These are phyloP conservation scores for Salarias fasciatus DNA, from an alignment of 2,797 vertebrate species.

Conservation along the genomic window DNA sequence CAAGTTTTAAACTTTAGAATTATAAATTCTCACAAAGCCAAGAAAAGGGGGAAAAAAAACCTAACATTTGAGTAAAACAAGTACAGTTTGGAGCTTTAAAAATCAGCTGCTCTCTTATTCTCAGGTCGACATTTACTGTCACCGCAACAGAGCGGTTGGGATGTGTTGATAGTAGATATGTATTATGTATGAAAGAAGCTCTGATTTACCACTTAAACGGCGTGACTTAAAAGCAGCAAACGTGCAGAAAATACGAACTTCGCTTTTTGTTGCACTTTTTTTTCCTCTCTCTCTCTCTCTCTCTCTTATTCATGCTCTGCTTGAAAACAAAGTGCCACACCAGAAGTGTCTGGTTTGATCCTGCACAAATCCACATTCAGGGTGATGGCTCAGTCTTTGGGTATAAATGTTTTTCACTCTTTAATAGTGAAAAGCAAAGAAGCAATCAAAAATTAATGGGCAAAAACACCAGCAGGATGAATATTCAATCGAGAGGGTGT, in stretches of 20 bases:
- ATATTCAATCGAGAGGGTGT: slow-evolving; percentile 84
- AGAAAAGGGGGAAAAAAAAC: not conserved
- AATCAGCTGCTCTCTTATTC: slow-evolving; percentile 35
- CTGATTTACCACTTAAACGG: slow-evolving; percentile 60
- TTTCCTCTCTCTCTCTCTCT: too few relatives aligned
- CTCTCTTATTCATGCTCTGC: slow-evolving; percentile 53
- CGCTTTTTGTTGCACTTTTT: slow-evolving; percentile 18
- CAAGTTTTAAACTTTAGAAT: slow-evolving; percentile 15
- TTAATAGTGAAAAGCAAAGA: slow-evolving; percentile 83
- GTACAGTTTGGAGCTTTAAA: slow-evolving; percentile 19
- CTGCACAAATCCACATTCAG: slow-evolving; percentile 73
- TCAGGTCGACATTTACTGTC: slow-evolving; percentile 44
- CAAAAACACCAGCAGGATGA: slow-evolving; percentile 85
- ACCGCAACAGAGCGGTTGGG: slow-evolving; percentile 33
- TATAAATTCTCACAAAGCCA: not conserved
- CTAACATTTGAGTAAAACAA: slow-evolving; percentile 6
- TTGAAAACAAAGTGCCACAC: slow-evolving; percentile 70
- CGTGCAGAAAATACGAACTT: slow-evolving; percentile 62
- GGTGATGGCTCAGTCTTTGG: slow-evolving; percentile 78
- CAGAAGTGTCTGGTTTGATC: slow-evolving; percentile 76
- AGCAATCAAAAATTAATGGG: slow-evolving; percentile 84
- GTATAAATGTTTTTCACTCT: slow-evolving; percentile 81
- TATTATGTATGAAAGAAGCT: slow-evolving; percentile 64
- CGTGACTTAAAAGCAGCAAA: slow-evolving; percentile 63
- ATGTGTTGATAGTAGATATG: slow-evolving; percentile 46